Evolutionary conservation across 2,113 vertebrate genomes (phyloP).

Genomic region (Orthonyx spaldingii): DNA sequence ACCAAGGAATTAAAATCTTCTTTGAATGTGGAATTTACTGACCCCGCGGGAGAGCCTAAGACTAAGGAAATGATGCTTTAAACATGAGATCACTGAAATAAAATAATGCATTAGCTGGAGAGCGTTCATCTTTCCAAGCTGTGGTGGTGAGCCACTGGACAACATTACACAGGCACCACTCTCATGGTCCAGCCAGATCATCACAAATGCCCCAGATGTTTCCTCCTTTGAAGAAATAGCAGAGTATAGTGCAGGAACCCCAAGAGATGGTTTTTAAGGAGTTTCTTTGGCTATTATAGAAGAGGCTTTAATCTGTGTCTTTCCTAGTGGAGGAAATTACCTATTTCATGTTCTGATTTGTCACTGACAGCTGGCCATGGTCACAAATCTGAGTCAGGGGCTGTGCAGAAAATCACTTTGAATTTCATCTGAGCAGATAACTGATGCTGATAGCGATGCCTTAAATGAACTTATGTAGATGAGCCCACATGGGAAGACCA

Average conservation of each 20-base stretch:
- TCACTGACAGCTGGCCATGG: background rate
- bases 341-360: background rate
- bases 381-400: background rate
- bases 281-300: background rate
- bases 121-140: constrained; percentile 1
- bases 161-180: background rate
- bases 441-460: background rate
- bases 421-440: background rate
- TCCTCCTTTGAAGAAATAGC: background rate
- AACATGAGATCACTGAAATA: constrained; percentile 47
- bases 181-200: background rate
- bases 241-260: background rate
- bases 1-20: constrained; percentile 50
- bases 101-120: constrained; percentile 18
- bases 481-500: background rate
- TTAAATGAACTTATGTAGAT: background rate
- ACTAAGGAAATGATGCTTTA: constrained; percentile 23
- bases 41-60: background rate
- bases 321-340: background rate
- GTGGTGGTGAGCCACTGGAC: background rate
- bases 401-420: background rate
- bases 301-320: background rate
- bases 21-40: constrained; percentile 51
- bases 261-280: background rate
- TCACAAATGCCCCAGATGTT: background rate